phyloP scores from a whole-genome alignment of 2,113 vertebrate species.

The human region DNA sequence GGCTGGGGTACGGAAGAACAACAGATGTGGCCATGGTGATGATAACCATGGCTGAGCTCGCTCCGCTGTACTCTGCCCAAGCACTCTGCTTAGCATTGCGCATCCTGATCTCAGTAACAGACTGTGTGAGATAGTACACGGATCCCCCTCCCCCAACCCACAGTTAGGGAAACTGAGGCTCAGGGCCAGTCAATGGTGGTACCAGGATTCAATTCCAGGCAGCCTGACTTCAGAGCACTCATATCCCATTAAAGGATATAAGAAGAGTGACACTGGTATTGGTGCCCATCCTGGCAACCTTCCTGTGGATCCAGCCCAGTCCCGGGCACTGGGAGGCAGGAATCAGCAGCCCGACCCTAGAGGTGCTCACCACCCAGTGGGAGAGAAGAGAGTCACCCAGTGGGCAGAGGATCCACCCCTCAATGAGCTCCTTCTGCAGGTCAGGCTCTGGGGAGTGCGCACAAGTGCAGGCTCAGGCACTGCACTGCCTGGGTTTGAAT shows the following conservation, averaged over 20 bases:
- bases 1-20: background rate
- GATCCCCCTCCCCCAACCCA: background rate
- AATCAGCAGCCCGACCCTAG: background rate
- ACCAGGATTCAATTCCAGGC: background rate
- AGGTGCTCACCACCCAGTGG: background rate
- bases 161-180: slow-evolving; percentile 23
- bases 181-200: background rate
- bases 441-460: rapidly evolving
- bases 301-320: background rate
- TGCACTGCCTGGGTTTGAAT: background rate
- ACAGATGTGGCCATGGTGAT: rapidly evolving
- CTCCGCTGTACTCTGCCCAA: background rate
- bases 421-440: background rate
- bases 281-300: background rate
- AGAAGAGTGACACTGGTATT: background rate
- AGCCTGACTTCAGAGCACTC: background rate
- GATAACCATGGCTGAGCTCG: rapidly evolving
- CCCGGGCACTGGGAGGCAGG: background rate
- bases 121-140: too few species aligned
- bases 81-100: rapidly evolving
- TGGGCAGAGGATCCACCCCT: background rate
- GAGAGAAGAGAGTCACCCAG: background rate
- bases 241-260: background rate
- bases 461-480: rapidly evolving
- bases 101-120: background rate